Conservation (phyloP, 2,113 vertebrate species). For the Malurus cyaneus region DNA sequence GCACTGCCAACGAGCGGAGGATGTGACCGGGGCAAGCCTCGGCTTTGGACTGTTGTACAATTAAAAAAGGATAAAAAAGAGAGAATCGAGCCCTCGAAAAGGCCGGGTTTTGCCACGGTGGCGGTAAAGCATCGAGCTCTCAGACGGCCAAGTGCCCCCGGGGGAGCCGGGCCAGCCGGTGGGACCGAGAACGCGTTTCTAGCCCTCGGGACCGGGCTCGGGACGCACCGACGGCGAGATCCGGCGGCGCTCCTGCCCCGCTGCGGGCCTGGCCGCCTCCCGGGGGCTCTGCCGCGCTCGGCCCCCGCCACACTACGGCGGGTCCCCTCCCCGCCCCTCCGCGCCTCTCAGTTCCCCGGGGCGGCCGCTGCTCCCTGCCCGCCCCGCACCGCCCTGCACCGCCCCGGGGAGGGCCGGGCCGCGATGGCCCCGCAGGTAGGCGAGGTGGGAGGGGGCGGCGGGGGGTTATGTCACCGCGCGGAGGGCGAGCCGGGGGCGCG, state of each 20-base stretch:
- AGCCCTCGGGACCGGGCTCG: no score
- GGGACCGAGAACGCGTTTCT: neutral
- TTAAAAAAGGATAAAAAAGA: no score
- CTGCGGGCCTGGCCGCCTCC: slow-evolving; percentile 13
- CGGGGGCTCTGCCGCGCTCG: neutral
- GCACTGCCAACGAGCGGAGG: fast-evolving
- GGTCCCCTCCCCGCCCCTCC: neutral
- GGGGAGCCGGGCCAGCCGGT: neutral
- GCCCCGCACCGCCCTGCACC: neutral
- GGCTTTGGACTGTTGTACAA: no score
- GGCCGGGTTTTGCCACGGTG: neutral
- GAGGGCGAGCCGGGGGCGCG: slow-evolving; percentile 60
- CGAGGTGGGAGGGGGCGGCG: slow-evolving; percentile 64
- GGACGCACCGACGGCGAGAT: no score
- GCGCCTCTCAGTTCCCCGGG: neutral
- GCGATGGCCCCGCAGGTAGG: slow-evolving; percentile 51
- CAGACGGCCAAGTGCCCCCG: no score
- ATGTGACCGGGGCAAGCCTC: neutral
- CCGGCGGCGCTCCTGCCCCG: neutral
- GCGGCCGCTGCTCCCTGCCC: neutral
- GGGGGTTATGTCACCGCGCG: slow-evolving; percentile 76
- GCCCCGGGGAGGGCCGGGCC: neutral
- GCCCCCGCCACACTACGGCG: neutral
- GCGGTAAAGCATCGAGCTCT: neutral
- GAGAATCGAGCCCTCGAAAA: no score